These are phyloP conservation scores for Brachionus rotundiformis DNA, from an alignment of 1,140 invertebrate species.

Conservation along the genomic window DNA sequence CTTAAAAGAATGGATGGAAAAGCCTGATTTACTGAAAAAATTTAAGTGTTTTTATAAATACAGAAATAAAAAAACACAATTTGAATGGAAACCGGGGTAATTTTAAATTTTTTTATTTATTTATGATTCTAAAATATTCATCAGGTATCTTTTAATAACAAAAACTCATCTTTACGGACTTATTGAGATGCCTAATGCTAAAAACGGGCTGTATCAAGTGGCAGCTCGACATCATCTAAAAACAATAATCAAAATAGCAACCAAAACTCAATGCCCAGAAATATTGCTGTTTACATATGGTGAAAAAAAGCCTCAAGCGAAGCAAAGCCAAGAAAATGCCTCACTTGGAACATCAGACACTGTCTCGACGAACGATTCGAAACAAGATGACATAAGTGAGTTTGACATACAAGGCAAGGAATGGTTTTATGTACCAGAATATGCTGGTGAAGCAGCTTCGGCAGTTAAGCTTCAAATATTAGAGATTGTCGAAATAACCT, in stretches of 20 bases:
- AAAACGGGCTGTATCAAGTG: constrained; percentile 20
- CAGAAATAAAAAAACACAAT: constrained; percentile 79
- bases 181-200: neutral
- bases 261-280: constrained; percentile 44
- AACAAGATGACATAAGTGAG: constrained; percentile 15
- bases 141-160: constrained; percentile 76
- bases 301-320: constrained; percentile 21
- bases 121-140: constrained; percentile 64
- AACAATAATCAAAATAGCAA: constrained; percentile 49
- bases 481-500: constrained; percentile 42
- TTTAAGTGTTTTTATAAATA: constrained; percentile 89
- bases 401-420: constrained; percentile 49
- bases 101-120: neutral
- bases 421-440: constrained; percentile 48
- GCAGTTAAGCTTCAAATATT: constrained; percentile 44
- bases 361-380: neutral
- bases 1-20: constrained; percentile 76
- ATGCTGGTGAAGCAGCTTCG: constrained; percentile 46
- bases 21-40: constrained; percentile 77
- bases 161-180: constrained; percentile 82
- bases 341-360: neutral
- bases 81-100: constrained; percentile 67
- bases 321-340: neutral
- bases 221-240: constrained; percentile 35
- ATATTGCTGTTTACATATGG: constrained; percentile 47